Base-by-base conservation (phyloP, 2,797 vertebrate species). In the Pachyuromys duprasi region DNA sequence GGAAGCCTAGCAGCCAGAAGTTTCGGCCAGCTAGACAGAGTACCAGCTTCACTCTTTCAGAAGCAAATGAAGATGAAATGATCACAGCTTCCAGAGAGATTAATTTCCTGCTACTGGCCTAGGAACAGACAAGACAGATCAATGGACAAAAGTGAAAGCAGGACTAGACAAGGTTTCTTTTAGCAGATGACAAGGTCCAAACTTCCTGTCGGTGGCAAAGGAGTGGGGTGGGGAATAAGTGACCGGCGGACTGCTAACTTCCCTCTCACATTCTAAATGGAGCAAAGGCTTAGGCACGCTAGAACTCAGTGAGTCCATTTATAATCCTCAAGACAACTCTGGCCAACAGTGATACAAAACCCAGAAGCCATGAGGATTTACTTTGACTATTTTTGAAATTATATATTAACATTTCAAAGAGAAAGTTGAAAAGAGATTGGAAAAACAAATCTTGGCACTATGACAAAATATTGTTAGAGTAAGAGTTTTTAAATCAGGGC, bases 271-370 rank as follows among this genome's bases (percentile, higher is more conserved):
- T 63, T 93, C 70, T 45, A 95, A 42, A 39, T 28, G 57, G 3
- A 49, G 39, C 31, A 36, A 93, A 92, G 26, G 86, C 57, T 91
- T 96, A 74, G 94, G 91, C 95, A 83, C 36, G 53, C 45, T 89
- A 88, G n/a, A 81, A 45, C 55, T 45, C 62, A 78, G 22, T 72
- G 75, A 81, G 36, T 76, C 39, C 76, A 90, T 93, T 91, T 91
- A 75, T 28, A 95, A 88, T 53, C 83, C 95, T 74, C 1, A 8
- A 76, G 81, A 96, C 60, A 42, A 69, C 6, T 14, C 63, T 87
- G 84, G 69, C 17, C 2, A 89, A 96, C 95, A 90, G 90, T 45
- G 12, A 80, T 63, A 82, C 81, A 96, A 94, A 97, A 91, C 24
- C 26, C 33, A 89, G 67, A 93, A 91, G 22, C 24, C 60, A 60